Conservation (phyloP, 2,113 vertebrate species). For the Hepsetus odoe region DNA sequence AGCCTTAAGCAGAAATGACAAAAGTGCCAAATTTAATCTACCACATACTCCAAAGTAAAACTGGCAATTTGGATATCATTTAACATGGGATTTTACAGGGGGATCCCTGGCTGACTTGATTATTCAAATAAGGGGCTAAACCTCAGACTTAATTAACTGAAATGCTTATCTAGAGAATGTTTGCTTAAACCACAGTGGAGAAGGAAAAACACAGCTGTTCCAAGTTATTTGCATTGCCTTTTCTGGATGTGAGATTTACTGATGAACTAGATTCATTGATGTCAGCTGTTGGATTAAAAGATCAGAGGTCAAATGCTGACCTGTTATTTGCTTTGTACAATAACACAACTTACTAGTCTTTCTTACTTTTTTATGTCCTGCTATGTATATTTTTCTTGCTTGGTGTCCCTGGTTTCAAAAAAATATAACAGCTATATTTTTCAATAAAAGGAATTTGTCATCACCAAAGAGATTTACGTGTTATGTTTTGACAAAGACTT, state of each 20-base stretch:
- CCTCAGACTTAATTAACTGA: conserved; percentile 38
- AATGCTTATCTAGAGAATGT: conserved; percentile 36
- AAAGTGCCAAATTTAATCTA: conserved; percentile 71
- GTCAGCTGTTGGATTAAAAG: neutral
- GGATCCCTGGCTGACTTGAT: conserved; percentile 35
- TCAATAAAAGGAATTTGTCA: conserved; percentile 73
- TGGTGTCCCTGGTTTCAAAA: conserved; percentile 57
- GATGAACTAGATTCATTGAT: conserved; percentile 4
- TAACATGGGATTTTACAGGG: conserved; percentile 35
- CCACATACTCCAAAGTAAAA: conserved; percentile 33
- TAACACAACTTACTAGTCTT: conserved; percentile 41
- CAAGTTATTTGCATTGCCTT: conserved; percentile 6
- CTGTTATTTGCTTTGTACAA: conserved; percentile 18
- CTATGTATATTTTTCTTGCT: conserved; percentile 58
- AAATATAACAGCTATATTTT: conserved; percentile 79
- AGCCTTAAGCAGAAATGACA: conserved; percentile 69
- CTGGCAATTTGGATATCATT: conserved; percentile 35
- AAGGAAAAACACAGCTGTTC: conserved; percentile 15
- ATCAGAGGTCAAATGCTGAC: conserved; percentile 5
- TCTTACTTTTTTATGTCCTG: conserved; percentile 43
- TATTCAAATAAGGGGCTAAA: conserved; percentile 40
- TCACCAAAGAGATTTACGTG: conserved; percentile 21
- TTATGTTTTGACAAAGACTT: neutral
- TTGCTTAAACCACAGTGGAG: conserved; percentile 27
- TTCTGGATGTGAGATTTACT: neutral